Percentiles rank a stretch among this genome's conserved stretches.
These are phyloP conservation scores for Streptopelia turtur DNA, from an alignment of 2,797 vertebrate species.

Conservation along the genomic window DNA sequence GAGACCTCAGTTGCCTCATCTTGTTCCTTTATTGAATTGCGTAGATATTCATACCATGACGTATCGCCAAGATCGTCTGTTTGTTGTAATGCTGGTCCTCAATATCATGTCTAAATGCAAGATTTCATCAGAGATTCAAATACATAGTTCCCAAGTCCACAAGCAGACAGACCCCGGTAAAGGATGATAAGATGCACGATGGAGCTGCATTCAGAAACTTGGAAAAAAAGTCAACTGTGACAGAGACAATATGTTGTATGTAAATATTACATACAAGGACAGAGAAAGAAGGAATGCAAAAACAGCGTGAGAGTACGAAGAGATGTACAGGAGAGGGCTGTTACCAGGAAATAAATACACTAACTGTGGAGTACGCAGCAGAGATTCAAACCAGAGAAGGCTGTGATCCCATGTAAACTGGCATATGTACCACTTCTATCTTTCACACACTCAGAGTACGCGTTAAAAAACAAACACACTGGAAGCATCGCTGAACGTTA, in stretches of 20 bases:
- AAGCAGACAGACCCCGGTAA: neutral
- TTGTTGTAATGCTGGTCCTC: neutral
- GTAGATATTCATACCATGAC: neutral
- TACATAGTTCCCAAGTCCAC: neutral
- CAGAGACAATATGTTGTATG: rapidly evolving
- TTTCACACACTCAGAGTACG: neutral
- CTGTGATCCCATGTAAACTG: neutral
- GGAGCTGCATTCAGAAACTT: neutral
- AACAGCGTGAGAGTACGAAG: neutral
- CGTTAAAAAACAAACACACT: neutral
- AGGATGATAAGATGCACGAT: neutral
- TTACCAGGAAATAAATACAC: neutral
- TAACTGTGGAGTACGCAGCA: neutral
- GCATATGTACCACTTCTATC: rapidly evolving
- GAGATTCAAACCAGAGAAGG: neutral
- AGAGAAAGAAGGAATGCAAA: neutral
- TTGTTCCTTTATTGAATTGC: neutral
- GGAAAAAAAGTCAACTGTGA: neutral
- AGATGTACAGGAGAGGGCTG: neutral
- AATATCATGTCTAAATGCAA: neutral
- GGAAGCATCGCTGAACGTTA: neutral
- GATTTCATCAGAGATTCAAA: neutral
- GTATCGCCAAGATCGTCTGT: rapidly evolving
- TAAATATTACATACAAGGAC: neutral
- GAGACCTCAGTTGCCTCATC: neutral